These are phyloP conservation scores for Oceanodroma tethys DNA, from an alignment of 2,113 vertebrate genomes.

Conservation along the genomic window DNA sequence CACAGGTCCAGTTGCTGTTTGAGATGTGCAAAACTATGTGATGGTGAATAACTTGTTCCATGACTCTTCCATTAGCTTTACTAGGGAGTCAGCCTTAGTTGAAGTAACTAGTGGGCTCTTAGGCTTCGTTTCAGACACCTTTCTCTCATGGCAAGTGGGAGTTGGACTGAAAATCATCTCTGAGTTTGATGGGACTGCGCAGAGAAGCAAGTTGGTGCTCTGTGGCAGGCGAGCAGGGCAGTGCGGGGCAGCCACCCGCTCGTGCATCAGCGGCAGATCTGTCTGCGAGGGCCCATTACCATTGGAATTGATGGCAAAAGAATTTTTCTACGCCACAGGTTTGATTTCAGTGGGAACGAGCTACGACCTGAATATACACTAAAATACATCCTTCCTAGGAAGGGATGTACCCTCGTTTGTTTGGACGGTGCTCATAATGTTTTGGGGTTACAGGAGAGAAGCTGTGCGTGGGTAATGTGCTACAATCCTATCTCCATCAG, in stretches of 20 bases:
- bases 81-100: not conserved
- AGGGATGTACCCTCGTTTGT: not conserved
- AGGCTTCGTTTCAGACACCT: not conserved
- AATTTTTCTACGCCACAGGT: not conserved
- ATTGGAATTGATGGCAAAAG: not conserved
- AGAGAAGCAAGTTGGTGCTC: not conserved
- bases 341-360: not conserved
- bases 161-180: not conserved
- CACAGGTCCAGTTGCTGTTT: not conserved
- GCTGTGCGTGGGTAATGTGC: not conserved
- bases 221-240: not conserved
- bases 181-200: not conserved
- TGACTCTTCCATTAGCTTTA: not conserved
- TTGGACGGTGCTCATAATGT: not conserved
- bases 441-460: not conserved
- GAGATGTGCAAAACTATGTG: not conserved
- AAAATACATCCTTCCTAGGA: not conserved
- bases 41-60: not conserved
- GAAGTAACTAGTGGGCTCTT: not conserved
- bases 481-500: fast-evolving
- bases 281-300: not conserved
- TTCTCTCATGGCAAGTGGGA: not conserved
- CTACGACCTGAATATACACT: not conserved
- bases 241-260: not conserved
- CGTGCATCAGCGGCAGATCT: too few relatives aligned